Conservation (phyloP, 1,140 invertebrate species). For the Glossosoma conforme region DNA sequence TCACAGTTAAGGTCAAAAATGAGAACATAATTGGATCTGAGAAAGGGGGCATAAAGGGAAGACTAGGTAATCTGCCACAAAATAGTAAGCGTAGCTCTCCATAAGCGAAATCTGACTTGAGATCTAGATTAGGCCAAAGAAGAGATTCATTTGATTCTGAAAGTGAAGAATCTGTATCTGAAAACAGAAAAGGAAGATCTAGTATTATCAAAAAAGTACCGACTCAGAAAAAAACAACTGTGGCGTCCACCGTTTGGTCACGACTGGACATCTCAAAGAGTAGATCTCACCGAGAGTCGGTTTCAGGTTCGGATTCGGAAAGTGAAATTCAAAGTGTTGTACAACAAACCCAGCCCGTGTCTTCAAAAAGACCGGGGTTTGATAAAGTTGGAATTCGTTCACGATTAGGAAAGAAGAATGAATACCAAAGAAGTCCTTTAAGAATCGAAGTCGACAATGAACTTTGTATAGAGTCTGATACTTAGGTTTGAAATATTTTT, state of each 20-base stretch:
- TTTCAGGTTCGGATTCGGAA: conserved; percentile 23
- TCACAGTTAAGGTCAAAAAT: conserved; percentile 24
- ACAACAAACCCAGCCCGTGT: conserved; percentile 7
- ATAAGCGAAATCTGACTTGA: conserved; percentile 7
- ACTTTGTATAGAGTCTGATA: conserved; percentile 19
- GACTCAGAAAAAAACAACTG: conserved; percentile 38
- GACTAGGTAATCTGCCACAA: background rate
- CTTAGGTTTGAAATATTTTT: background rate
- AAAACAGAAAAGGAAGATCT: conserved; percentile 43
- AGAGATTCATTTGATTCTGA: conserved; percentile 24
- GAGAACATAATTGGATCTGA: conserved; percentile 2
- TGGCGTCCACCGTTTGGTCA: conserved; percentile 54
- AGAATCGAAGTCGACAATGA: conserved; percentile 50
- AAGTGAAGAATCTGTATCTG: conserved; percentile 37
- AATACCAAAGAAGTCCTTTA: conserved; percentile 37
- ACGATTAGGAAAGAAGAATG: conserved; percentile 41
- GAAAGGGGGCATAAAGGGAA: background rate
- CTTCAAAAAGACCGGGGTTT: conserved; percentile 11
- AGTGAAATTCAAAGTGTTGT: conserved; percentile 15
- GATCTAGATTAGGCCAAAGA: conserved; percentile 20
- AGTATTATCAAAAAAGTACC: conserved; percentile 45
- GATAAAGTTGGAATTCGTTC: conserved; percentile 40
- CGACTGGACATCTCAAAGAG: conserved; percentile 47
- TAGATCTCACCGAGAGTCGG: conserved; percentile 38
- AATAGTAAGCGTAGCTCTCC: background rate